Evolutionary conservation across 2,797 vertebrate genomes (phyloP), one percentile per base, ranked within the genome.

Genomic region (Chromobotia macracanthus): DNA sequence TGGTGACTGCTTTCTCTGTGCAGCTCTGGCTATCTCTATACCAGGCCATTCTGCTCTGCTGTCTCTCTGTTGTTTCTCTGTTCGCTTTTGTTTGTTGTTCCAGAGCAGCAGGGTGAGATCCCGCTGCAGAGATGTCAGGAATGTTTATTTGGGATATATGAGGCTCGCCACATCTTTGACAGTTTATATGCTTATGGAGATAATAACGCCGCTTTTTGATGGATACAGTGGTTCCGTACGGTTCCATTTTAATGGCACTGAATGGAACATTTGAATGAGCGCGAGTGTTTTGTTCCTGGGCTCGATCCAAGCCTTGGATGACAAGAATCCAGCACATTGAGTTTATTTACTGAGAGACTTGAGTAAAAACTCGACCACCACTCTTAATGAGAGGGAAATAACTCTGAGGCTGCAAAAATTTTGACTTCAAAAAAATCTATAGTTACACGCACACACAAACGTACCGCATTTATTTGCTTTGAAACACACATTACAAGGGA

Each of bases 151-250:
- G 82, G 77, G 81, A 84, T 84, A 72, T 70, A 68, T 58, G 82
- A 86, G 83, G 84, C 73, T 86, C 28, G 67, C 82, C 85, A 60
- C 87, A 88, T 84, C 72, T 83, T 82, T 86, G 72, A 86, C 82
- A 79, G 80, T 87, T 84, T 82, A 66, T 87, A 83, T 82, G 85
- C 80, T 83, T 82, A 82, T 66, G 50, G 81, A 21, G 73, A 85
- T 69, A 86, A 76, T 61, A 81, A 82, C 79, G 71, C 19, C 9
- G 28, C 76, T 68, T 86, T 82, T 63, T 77, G 77, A 79, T 35
- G 65, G 72, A 80, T 84, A 80, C 50, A 61, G 71, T 44, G 53
- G 79, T 78, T 68, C 50, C 44, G 77, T 80, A 73, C 63, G 28
- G 71, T 64, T 76, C 69, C 66, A 44, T 83, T 84, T 80, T 78